These are phyloP conservation scores for Drosophila parvula DNA, from an alignment of 1,140 invertebrate genomes.

Conservation along the genomic window DNA sequence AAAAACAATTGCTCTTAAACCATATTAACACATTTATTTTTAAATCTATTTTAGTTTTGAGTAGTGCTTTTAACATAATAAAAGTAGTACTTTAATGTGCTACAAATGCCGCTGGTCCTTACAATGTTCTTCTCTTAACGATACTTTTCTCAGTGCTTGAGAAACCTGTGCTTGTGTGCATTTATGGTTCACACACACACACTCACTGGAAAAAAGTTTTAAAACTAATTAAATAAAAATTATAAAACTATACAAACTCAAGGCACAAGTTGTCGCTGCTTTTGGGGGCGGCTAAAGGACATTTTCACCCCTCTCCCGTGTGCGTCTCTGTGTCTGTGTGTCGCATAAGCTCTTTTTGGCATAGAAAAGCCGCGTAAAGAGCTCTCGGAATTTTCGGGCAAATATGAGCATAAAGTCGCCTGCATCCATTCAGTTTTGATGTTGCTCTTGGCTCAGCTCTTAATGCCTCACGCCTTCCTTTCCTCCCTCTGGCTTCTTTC, in stretches of 20 bases:
- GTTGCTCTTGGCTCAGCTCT: constrained; percentile 55
- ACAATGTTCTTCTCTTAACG: too few relatives aligned
- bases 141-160: not conserved
- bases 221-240: constrained; percentile 83
- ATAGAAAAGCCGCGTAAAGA: constrained; percentile 63
- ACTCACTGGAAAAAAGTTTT: constrained; percentile 72
- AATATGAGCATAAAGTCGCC: constrained; percentile 72
- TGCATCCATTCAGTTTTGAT: constrained; percentile 61
- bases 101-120: too few relatives aligned
- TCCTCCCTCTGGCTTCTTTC: not conserved
- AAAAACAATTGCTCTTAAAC: not conserved
- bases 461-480: constrained; percentile 29
- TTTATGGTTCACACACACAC: constrained; percentile 45
- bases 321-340: constrained; percentile 20
- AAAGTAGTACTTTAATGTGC: too few relatives aligned
- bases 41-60: not conserved
- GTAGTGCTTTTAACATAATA: not conserved
- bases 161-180: constrained; percentile 39
- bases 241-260: constrained; percentile 79
- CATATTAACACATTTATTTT: too few relatives aligned
- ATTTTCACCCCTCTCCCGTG: constrained; percentile 39
- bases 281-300: constrained; percentile 55
- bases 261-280: constrained; percentile 62
- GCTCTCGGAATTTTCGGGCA: constrained; percentile 69
- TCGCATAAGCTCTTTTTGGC: constrained; percentile 54